phyloP scores from a whole-genome alignment of 2,113 vertebrate genomes.

The Xiphophorus hellerii region DNA sequence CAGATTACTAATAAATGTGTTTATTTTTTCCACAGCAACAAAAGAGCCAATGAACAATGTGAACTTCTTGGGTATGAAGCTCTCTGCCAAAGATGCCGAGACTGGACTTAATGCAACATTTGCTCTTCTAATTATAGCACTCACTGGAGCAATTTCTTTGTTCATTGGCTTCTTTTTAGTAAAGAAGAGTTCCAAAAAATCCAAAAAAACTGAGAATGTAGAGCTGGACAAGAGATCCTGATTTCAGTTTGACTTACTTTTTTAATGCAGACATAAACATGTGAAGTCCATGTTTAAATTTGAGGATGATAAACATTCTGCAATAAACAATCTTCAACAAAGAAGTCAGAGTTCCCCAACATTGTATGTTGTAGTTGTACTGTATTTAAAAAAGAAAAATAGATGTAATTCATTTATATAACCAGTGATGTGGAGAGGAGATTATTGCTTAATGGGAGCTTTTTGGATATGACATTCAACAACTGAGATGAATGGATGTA shows the following conservation, averaged over 20 bases:
- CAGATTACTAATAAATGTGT: neutral
- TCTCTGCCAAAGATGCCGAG: constrained; percentile 76
- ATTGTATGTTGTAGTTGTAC: neutral
- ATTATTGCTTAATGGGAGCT: no score
- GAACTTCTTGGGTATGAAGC: constrained; percentile 83
- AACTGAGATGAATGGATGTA: neutral
- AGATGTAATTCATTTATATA: neutral
- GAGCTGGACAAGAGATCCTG: neutral
- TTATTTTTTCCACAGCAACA: constrained; percentile 48
- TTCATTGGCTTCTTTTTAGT: constrained; percentile 51
- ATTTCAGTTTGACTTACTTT: neutral
- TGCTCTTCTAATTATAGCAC: constrained; percentile 68
- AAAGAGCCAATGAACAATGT: constrained; percentile 39
- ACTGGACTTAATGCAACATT: constrained; percentile 84
- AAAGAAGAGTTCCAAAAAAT: constrained; percentile 20
- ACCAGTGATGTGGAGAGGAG: neutral
- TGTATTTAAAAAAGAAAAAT: neutral
- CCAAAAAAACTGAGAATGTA: no score
- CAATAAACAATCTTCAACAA: neutral
- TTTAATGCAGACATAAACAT: neutral
- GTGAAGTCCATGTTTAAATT: neutral
- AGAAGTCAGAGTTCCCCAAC: neutral
- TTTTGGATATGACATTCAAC: neutral
- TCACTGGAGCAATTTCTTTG: constrained; percentile 56
- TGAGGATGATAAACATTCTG: neutral